Evolutionary conservation across 2,888 invertebrate genomes (phyloP), one percentile per base, ranked within the genome.

Genomic region (Acanthosepion pharaonis): DNA sequence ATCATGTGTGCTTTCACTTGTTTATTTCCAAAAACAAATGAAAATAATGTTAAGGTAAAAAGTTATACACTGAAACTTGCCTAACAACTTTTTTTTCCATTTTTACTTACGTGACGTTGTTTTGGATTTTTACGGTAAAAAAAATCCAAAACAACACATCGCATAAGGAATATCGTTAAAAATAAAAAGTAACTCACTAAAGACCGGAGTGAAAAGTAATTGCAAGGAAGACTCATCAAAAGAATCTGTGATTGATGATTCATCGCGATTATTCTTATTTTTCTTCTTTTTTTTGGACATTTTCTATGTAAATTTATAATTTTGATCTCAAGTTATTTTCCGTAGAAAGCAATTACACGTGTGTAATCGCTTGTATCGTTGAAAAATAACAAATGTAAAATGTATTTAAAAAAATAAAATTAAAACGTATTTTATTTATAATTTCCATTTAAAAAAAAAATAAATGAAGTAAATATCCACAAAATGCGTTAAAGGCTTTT

Each of bases 151-250:
- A 42, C 42, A 42, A 42, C 42, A 3, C 42, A 42, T 42, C 42
- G 42, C 42, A 42, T 42, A 42, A 42, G 15, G 53, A 53, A 55
- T 55, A 55, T 9, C 20, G 5, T 20, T 20, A 23, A 59, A 91
- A 94, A 48, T n/a, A 25, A 42, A 78, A 78, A 18, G 28, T 49
- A 53, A 49, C 64, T 49, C 51, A 91, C 42, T 49, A 94, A 48
- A 49, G 53, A 33, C 94, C 42, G 78, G 94, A 48, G 78, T 78
- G 78, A 18, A 94, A 64, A 64, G 94, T 91, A 48, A 33, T 78
- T 53, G 94, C 78, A 78, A 33, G 78, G 48, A 91, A 78, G 91
- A 49, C n/a, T 91, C 49, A 23, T 48, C 20, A 18, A n/a, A n/a
- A 28, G 78, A n/a, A n/a, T 91, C 28, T 48, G 91, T 78, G 18